phyloP scores from a whole-genome alignment of 2,888 invertebrate species.

The Andricus curvator region DNA sequence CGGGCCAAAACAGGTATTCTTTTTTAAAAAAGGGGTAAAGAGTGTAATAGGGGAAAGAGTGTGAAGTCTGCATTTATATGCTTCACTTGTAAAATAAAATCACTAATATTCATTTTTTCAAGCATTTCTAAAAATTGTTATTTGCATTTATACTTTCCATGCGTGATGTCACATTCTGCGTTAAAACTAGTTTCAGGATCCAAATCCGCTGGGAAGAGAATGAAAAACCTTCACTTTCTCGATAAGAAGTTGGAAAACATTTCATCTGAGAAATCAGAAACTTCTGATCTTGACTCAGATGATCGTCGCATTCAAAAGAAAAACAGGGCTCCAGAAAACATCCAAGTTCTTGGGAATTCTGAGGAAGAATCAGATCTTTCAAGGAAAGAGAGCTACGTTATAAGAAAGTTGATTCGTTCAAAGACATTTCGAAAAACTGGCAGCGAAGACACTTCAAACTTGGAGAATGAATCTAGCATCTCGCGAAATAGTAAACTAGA shows the following conservation, averaged over 20 bases:
- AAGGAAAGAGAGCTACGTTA: background rate
- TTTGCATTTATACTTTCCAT: no score
- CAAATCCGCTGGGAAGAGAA: background rate
- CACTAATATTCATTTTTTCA: no score
- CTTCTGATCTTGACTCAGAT: constrained; percentile 24
- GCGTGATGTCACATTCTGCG: no score
- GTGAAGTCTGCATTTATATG: no score
- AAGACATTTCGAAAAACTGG: constrained; percentile 5
- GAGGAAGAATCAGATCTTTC: constrained; percentile 5
- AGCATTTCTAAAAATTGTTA: no score
- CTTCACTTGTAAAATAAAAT: no score
- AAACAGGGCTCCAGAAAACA: background rate
- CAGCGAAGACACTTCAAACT: constrained; percentile 29
- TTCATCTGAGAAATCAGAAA: constrained; percentile 20
- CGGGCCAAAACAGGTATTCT: no score
- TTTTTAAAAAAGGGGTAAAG: no score
- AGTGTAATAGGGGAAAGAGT: no score
- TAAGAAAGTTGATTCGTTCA: constrained; percentile 16
- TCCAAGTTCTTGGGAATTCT: constrained; percentile 2
- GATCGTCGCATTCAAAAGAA: background rate
- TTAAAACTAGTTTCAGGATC: background rate
- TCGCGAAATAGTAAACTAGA: constrained; percentile 31
- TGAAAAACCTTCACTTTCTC: background rate
- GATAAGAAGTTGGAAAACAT: background rate
- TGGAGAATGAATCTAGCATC: constrained; percentile 20